These are phyloP conservation scores for Chloroceryle amazona DNA, from an alignment of 2,797 vertebrate genomes.

Conservation along the genomic window DNA sequence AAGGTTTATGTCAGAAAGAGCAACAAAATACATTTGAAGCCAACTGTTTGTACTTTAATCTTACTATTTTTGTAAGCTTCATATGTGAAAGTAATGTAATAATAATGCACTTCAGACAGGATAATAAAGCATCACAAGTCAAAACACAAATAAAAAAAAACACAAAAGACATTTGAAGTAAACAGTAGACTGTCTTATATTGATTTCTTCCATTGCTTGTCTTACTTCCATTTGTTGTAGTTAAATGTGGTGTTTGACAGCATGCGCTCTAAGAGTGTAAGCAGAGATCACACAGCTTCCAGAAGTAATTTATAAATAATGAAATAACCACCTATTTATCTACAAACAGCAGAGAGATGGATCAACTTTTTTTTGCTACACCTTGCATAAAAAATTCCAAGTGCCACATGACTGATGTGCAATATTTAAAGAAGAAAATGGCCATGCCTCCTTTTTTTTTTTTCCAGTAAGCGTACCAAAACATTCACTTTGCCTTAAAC, in stretches of 20 bases:
- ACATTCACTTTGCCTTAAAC: background rate
- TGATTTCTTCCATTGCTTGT: background rate
- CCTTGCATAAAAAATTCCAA: background rate
- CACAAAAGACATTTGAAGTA: background rate
- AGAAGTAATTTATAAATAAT: conserved; percentile 43
- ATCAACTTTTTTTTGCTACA: conserved; percentile 26
- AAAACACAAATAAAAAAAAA: background rate
- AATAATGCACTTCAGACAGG: background rate
- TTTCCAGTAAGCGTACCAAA: background rate
- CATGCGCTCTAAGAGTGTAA: background rate
- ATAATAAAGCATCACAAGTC: background rate
- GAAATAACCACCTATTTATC: conserved; percentile 7
- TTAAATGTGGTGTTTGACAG: conserved; percentile 38
- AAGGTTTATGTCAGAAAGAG: background rate
- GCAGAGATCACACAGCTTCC: conserved; percentile 20
- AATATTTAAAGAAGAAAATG: conserved; percentile 15
- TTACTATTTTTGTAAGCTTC: background rate
- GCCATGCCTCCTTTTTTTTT: background rate
- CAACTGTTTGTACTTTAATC: background rate
- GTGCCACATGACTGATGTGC: background rate
- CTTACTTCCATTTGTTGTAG: conserved; percentile 18
- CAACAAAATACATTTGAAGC: background rate
- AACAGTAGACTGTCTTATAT: background rate
- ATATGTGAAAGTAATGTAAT: background rate
- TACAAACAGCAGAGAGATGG: background rate